A percentile compares a stretch with the other conserved stretches of the same genome.
Evolutionary conservation across 2,113 vertebrate species (phyloP).

Genomic region (Lonchura striata): DNA sequence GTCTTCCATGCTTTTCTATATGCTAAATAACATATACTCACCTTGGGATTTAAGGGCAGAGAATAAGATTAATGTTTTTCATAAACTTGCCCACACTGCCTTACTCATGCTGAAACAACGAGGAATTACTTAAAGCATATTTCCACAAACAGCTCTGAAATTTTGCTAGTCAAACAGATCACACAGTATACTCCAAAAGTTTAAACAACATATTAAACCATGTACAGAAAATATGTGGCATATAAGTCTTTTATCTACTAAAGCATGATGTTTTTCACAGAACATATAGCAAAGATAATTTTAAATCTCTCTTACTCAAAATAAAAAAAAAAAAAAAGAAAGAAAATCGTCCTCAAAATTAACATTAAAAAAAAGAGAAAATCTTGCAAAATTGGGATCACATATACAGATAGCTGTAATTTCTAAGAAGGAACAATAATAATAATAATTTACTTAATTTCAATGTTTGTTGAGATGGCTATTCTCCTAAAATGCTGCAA

Average conservation of each 20-base stretch:
- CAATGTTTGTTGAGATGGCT: neutral
- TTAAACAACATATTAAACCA: neutral
- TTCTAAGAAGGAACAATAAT: neutral
- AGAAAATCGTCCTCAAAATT: neutral
- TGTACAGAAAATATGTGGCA: neutral
- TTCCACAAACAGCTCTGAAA: neutral
- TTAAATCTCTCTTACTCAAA: neutral
- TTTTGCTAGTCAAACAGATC: neutral
- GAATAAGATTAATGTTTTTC: neutral
- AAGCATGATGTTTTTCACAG: neutral
- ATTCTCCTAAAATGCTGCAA: neutral
- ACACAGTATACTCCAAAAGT: neutral
- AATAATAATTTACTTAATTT: neutral
- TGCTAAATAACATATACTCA: neutral
- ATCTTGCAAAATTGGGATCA: neutral
- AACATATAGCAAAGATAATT: neutral
- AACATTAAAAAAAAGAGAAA: neutral
- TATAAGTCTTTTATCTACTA: neutral
- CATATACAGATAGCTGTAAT: neutral
- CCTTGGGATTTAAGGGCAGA: neutral
- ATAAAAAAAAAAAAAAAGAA: neutral
- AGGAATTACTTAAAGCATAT: neutral
- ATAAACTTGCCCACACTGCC: neutral
- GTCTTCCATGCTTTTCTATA: neutral
- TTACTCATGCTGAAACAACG: neutral